Base-by-base conservation (phyloP, 1,140 invertebrate species). In the Euglossa dilemma region DNA sequence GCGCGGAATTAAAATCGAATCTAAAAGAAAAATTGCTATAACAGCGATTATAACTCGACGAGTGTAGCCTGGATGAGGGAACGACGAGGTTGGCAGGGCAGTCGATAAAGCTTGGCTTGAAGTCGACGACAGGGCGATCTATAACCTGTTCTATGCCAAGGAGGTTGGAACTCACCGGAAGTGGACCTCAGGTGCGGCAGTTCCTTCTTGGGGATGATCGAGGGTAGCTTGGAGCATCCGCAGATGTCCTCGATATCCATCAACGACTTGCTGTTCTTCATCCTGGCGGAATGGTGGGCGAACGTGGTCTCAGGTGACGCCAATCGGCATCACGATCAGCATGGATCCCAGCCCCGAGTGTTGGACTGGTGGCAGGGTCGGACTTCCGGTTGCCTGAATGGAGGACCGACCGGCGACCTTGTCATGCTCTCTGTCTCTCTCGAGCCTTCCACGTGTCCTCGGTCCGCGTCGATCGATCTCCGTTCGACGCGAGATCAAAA, bases 211-310 rank as follows among this genome's bases (percentile, higher is more conserved):
- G 87, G 90, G 11, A 90, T 80, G 63, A 90, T 86, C 18, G 91
- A 89, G 75, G 89, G 89, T 43, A 92, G 72, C 57, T 75, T 79
- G 25, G 89, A 87, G 78, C 90, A 91, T 25, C 90, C 84, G 77
- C 89, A 91, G 79, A 88, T 74, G 86, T 87, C 87, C 47, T 86
- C 85, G 85, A 88, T 78, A 52, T 77, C 72, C 57, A 73, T 67
- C 72, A 75, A 43, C 61, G 87, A 85, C 25, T 67, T 85, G 76
- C 66, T 88, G 50, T 59, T 80, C 77, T 79, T 87, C 86, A 87
- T 87, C 45, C 45, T 57, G 43, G 23, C 6, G 28, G 47, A 20
- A 28, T 6, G 12, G 25, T 72, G 8, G n/a, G 7, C 4, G 16
- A 7, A 14, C 45, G 25, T 54, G 8, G 54, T 20, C 16, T 64